These are phyloP conservation scores for Drosophila neotestacea DNA, from an alignment of 2,888 invertebrate species.

Conservation along the genomic window DNA sequence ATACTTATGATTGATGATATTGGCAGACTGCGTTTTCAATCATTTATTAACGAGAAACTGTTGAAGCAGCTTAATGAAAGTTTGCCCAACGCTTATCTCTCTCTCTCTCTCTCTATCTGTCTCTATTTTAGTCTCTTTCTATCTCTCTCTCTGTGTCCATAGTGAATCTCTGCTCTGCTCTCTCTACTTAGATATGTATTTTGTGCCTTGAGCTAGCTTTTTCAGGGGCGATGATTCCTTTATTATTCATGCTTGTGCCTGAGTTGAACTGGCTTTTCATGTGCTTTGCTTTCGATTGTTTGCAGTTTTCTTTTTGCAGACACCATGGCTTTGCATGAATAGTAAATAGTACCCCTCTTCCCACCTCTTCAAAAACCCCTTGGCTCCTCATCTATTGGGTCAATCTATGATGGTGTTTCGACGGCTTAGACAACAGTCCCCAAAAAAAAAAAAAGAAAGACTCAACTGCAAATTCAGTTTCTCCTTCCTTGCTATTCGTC, in stretches of 20 bases:
- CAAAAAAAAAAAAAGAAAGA: constrained; percentile 26
- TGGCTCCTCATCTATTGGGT: constrained; percentile 9
- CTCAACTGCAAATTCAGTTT: constrained; percentile 39
- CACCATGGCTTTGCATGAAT: constrained; percentile 76
- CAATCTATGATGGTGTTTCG: constrained; percentile 43
- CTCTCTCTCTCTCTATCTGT: not conserved
- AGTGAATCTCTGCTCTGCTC: constrained; percentile 10
- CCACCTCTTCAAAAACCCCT: not conserved
- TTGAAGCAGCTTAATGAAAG: constrained; percentile 70
- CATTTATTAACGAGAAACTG: constrained; percentile 74
- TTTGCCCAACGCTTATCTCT: constrained; percentile 39
- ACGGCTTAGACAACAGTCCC: constrained; percentile 29
- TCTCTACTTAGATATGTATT: constrained; percentile 11
- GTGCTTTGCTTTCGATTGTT: constrained; percentile 66
- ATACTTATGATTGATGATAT: constrained; percentile 75
- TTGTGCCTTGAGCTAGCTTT: constrained; percentile 61
- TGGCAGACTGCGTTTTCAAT: constrained; percentile 65
- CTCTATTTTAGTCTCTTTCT: constrained; percentile 2
- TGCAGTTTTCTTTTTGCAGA: constrained; percentile 73
- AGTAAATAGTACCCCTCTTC: constrained; percentile 59
- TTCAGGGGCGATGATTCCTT: constrained; percentile 72
- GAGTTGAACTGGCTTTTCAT: constrained; percentile 62
- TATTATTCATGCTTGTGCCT: constrained; percentile 69
- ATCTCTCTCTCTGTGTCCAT: not conserved
- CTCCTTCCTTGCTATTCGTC: not conserved